Conservation (phyloP, 2,797 vertebrate species). For the Acridotheres tristis region DNA sequence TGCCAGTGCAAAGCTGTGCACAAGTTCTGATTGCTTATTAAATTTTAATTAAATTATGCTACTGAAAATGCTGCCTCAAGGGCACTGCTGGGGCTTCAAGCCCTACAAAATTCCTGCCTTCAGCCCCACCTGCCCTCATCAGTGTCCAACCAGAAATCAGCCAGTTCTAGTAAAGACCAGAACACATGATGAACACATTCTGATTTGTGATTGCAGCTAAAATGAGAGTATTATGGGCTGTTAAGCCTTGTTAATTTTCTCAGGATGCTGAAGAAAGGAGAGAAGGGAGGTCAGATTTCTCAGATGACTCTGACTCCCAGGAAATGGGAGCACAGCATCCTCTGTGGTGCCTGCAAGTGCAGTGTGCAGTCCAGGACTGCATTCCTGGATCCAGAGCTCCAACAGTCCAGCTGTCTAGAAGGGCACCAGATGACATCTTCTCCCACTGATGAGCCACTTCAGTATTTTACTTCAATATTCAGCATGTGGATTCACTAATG, state of each 20-base stretch:
- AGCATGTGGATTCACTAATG: background rate
- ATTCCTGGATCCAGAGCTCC: background rate
- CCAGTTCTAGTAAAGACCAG: background rate
- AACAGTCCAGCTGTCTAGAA: background rate
- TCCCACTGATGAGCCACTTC: background rate
- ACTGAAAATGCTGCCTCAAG: background rate
- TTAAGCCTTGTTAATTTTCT: conserved; percentile 21
- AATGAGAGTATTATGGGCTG: background rate
- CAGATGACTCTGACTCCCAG: rapidly evolving
- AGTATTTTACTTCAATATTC: background rate
- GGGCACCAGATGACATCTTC: background rate
- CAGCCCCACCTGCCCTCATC: background rate
- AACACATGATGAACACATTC: background rate
- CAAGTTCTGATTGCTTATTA: background rate
- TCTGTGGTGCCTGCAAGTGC: background rate
- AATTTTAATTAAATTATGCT: background rate
- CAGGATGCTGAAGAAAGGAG: background rate
- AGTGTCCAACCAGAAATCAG: background rate
- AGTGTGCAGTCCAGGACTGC: background rate
- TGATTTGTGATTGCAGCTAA: conserved; percentile 12
- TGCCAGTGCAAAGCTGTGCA: background rate
- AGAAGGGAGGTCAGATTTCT: background rate
- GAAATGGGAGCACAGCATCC: background rate
- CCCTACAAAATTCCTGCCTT: background rate
- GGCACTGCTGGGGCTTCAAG: background rate